Base-by-base conservation (phyloP, 2,113 vertebrate species). In the Tapirus terrestris region DNA sequence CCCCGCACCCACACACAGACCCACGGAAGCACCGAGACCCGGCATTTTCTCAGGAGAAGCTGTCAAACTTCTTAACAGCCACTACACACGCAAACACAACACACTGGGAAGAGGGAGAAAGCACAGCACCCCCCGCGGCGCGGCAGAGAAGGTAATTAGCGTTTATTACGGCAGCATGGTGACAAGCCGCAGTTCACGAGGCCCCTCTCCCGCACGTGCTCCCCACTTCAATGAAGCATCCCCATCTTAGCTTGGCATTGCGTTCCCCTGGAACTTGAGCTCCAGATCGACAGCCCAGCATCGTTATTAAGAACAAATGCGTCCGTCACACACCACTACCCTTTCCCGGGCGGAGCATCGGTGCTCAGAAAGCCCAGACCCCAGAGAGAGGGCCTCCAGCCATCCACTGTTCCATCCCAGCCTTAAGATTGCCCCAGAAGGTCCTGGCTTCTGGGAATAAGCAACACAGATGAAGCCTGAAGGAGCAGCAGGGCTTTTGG, bases 401-500 rank as follows among this genome's bases (percentile, higher is more conserved):
- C 97, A 63, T 58, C 95, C 20, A 18, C 45, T 23, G 51, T 16
- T 60, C 17, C 60, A 67, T 36, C 81, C 68, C 23, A 1, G 23
- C 53, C 16, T 12, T 3, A 33, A 11, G 84, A 85, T 53, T 73
- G 1, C 8, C 27, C 0, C 36, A 6, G 90, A 65, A 51, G 63
- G 68, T 4, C 48, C 20, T 0, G 9, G 7, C 2, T 79, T 39
- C 77, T 95, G 8, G 39, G 36, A 92, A 90, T 56, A 83, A 83
- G 91, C 14, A 20, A 9, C 5, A 39, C 6, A 17, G 31, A 25
- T 14, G 39, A 58, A 61, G 21, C 51, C 23, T 1, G 27, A 39
- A 48, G 70, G 0, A 27, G 61, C 60, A 11, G 0, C 21, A 2
- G 12, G 72, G 63, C 25, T 10, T 51, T 43, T 2, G 14, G 53